Evolutionary conservation across 2,888 invertebrate genomes (phyloP), one percentile per base, ranked within the genome.

Genomic region (Arctia plantaginis): DNA sequence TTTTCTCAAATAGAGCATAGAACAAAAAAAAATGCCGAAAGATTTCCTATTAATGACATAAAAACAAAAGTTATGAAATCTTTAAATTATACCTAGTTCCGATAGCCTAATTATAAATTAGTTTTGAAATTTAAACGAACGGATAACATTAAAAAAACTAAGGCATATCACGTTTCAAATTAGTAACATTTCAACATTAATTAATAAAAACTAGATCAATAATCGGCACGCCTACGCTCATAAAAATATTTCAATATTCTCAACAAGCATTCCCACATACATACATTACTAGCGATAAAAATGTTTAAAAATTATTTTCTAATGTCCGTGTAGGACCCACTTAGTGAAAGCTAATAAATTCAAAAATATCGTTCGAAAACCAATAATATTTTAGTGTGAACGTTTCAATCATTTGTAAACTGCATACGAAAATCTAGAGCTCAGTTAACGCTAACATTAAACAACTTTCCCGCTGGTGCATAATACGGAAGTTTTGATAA

Each of bases 371-470:
- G 73, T 79, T 77, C 75, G 72, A 65, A 76, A 82, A 75, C 74
- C 80, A 76, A 87, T 87, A 86, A 87, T n/a, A 79, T 81, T 86
- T 82, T 84, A 85, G 79, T 80, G 83, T 80, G 80, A 82, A 82
- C 80, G 71, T 83, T 84, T 86, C 80, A 82, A 86, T 87, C 84
- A 81, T 73, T 80, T 75, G 83, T 83, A 85, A 86, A 88, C 76
- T 76, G 72, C 75, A 75, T 78, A 81, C 80, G 78, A 83, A 87
- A 85, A 86, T 86, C 82, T 84, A 80, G 85, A 83, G 83, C 85
- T 85, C 86, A 81, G 84, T 86, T 83, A 86, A 86, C 82, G 77
- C 82, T 82, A 82, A 84, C 86, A 86, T 87, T 82, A 83, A 87
- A 86, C 82, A 81, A 80, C 85, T 85, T 86, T 81, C 76, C 77